Evolutionary conservation across 2,113 vertebrate genomes (phyloP).

Genomic region (Orcinus orca): DNA sequence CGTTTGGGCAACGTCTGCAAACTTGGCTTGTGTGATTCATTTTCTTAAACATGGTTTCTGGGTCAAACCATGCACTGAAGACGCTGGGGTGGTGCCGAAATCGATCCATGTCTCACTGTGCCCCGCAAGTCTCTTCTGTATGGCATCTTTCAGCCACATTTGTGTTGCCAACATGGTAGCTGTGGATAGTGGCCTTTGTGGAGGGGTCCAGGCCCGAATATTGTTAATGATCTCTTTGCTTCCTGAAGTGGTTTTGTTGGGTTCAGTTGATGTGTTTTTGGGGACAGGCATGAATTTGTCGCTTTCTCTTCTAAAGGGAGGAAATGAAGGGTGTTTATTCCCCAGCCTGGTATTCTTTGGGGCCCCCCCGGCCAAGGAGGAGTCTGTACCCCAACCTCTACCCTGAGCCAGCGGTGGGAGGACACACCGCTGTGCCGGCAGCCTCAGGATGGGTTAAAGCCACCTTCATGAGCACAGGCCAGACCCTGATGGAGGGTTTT

Average conservation of each 20-base stretch:
- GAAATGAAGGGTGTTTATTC: background rate
- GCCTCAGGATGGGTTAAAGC: background rate
- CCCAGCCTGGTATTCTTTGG: background rate
- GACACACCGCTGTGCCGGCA: accelerated
- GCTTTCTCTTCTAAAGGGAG: background rate
- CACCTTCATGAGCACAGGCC: background rate
- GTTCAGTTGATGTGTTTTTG: background rate
- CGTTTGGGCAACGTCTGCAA: background rate
- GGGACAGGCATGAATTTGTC: background rate
- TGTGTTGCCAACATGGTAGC: accelerated
- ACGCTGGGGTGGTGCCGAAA: accelerated
- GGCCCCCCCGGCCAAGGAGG: background rate
- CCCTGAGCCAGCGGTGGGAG: accelerated
- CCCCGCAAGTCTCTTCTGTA: accelerated
- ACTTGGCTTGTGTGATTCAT: background rate
- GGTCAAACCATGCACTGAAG: no score
- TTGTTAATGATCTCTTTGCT: background rate
- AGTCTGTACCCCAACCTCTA: no score
- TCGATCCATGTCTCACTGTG: accelerated
- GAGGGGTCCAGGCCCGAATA: background rate
- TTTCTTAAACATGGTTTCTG: background rate
- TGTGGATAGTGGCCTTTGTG: accelerated
- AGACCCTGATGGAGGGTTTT: background rate
- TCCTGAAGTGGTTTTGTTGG: background rate
- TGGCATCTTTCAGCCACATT: accelerated